A percentile compares a stretch with the other conserved stretches of the same genome.
Conservation (phyloP, 2,888 invertebrate genomes). For the Leucozona laternaria region DNA sequence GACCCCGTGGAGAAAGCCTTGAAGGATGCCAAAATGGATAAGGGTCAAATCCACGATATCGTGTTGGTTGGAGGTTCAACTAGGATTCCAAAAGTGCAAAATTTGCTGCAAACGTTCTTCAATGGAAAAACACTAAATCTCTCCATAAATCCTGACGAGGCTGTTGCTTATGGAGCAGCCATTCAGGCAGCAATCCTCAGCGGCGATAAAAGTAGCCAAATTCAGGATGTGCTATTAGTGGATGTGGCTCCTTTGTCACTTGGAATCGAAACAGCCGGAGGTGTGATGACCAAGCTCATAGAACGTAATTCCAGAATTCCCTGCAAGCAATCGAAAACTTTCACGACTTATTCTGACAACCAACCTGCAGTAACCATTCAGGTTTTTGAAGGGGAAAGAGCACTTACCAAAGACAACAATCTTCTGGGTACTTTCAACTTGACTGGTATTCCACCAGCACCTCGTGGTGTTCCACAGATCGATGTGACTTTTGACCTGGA, state of each 20-base stretch:
- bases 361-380: conserved; percentile 90
- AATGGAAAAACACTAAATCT: conserved; percentile 89
- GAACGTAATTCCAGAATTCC: conserved; percentile 89
- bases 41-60: conserved; percentile 89
- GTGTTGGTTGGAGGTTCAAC: conserved; percentile 93
- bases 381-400: conserved; percentile 91
- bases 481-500: conserved; percentile 92
- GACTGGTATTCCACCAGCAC: conserved; percentile 96
- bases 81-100: conserved; percentile 91
- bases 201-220: conserved; percentile 88
- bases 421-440: conserved; percentile 97
- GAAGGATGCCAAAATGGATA: conserved; percentile 90
- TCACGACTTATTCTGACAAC: conserved; percentile 92
- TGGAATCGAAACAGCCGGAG: conserved; percentile 91
- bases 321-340: conserved; percentile 89
- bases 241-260: conserved; percentile 89
- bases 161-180: conserved; percentile 91
- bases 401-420: conserved; percentile 97
- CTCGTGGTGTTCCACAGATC: conserved; percentile 92
- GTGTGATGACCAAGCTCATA: conserved; percentile 91
- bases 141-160: conserved; percentile 92
- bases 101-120: conserved; percentile 90
- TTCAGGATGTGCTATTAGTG: conserved; percentile 89
- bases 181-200: conserved; percentile 89
- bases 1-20: conserved; percentile 90